Evolutionary conservation across 1,140 invertebrate species (phyloP).

Genomic region (Brachionus asplanchnoidis): DNA sequence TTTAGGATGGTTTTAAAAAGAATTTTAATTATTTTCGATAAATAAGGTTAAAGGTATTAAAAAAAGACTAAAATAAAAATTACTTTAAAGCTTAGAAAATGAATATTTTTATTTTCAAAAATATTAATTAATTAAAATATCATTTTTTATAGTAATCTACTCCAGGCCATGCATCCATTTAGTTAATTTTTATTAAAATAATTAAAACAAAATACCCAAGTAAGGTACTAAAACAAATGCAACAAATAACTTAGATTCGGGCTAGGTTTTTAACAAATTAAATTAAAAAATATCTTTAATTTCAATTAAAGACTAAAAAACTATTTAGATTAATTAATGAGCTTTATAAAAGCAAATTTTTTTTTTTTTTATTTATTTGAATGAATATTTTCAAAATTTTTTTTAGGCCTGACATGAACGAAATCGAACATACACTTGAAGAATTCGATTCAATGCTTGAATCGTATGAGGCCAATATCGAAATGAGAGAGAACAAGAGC

Average conservation of each 20-base stretch:
- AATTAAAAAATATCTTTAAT: not conserved
- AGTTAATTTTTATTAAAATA: not conserved
- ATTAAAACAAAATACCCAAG: not conserved
- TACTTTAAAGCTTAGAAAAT: too few species aligned
- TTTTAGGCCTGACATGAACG: conserved; percentile 36
- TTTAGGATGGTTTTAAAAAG: too few species aligned
- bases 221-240: not conserved
- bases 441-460: conserved; percentile 39
- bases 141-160: not conserved
- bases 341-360: not conserved
- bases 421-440: conserved; percentile 31
- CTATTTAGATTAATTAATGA: not conserved
- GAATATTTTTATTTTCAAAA: not conserved
- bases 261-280: not conserved
- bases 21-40: too few species aligned
- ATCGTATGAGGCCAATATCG: not conserved
- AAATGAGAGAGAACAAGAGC: not conserved
- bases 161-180: not conserved
- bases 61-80: too few species aligned
- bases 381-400: not conserved
- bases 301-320: not conserved
- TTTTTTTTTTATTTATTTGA: not conserved
- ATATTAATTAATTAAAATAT: not conserved
- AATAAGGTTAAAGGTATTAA: too few species aligned
- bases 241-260: not conserved